These are phyloP conservation scores for Pyrgus malvae DNA, from an alignment of 2,888 invertebrate genomes.

Conservation along the genomic window DNA sequence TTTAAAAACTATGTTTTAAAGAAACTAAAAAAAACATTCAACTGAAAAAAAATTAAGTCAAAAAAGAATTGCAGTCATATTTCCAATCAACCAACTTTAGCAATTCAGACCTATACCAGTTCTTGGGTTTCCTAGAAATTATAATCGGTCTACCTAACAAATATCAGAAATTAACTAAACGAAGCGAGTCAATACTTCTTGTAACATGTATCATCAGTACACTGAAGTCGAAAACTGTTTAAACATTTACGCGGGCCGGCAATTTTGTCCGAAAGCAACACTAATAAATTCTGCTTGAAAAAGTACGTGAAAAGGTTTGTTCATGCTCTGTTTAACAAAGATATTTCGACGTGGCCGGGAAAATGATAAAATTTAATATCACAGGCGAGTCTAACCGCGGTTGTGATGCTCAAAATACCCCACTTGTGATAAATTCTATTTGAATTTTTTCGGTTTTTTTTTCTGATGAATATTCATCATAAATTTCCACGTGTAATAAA, in stretches of 20 bases:
- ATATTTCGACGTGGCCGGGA: slow-evolving; percentile 55
- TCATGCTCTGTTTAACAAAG: slow-evolving; percentile 62
- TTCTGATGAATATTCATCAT: no score
- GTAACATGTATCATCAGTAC: slow-evolving; percentile 24
- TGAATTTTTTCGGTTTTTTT: slow-evolving; percentile 3
- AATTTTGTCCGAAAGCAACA: slow-evolving; percentile 11
- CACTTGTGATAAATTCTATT: slow-evolving; percentile 28
- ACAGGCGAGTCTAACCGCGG: slow-evolving; percentile 40
- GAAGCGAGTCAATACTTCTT: slow-evolving; percentile 12
- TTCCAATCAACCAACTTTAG: no score
- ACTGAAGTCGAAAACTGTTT: slow-evolving; percentile 24
- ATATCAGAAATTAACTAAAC: slow-evolving; percentile 3
- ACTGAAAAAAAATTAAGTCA: no score
- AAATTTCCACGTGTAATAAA: no score
- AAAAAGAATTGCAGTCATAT: no score
- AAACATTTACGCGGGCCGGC: slow-evolving; percentile 20
- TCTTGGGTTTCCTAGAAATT: neutral
- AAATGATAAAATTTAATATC: slow-evolving; percentile 70
- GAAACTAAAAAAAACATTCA: no score
- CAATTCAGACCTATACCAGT: no score
- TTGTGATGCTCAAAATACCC: slow-evolving; percentile 48
- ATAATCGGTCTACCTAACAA: neutral
- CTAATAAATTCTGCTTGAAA: slow-evolving; percentile 43
- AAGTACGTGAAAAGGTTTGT: slow-evolving; percentile 47
- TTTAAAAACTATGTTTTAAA: no score